Conservation (phyloP, 2,888 invertebrate genomes). For the Eurois occulta region DNA sequence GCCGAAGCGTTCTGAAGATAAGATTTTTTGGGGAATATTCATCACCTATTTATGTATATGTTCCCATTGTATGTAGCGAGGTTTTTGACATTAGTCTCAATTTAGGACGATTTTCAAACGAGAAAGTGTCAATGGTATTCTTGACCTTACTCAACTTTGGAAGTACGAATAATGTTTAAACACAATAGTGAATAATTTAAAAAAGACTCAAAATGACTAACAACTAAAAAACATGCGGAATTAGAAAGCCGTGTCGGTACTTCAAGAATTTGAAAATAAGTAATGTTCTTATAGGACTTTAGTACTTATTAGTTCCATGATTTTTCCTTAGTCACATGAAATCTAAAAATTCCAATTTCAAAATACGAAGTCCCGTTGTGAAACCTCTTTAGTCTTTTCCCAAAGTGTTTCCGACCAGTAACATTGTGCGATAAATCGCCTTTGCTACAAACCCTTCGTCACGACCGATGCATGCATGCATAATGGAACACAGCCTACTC, state of each 20-base stretch:
- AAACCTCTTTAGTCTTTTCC: constrained; percentile 19
- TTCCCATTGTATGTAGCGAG: background rate
- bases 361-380: constrained; percentile 31
- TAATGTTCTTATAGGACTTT: background rate
- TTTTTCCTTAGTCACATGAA: background rate
- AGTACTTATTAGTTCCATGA: background rate
- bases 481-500: constrained; percentile 67
- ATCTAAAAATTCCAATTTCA: background rate
- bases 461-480: constrained; percentile 72
- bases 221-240: background rate
- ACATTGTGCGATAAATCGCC: constrained; percentile 58
- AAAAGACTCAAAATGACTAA: background rate
- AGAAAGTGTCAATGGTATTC: background rate
- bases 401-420: constrained; percentile 48
- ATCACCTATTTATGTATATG: background rate
- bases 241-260: constrained; percentile 4
- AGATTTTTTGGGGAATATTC: background rate
- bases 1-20: background rate
- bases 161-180: constrained; percentile 32
- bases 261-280: background rate
- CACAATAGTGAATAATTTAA: constrained; percentile 49
- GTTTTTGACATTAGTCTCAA: constrained; percentile 3
- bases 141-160: constrained; percentile 31
- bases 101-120: background rate
- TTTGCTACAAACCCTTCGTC: constrained; percentile 70